Base-by-base conservation (phyloP, 2,888 invertebrate genomes). In the Nemapogon koenigi region DNA sequence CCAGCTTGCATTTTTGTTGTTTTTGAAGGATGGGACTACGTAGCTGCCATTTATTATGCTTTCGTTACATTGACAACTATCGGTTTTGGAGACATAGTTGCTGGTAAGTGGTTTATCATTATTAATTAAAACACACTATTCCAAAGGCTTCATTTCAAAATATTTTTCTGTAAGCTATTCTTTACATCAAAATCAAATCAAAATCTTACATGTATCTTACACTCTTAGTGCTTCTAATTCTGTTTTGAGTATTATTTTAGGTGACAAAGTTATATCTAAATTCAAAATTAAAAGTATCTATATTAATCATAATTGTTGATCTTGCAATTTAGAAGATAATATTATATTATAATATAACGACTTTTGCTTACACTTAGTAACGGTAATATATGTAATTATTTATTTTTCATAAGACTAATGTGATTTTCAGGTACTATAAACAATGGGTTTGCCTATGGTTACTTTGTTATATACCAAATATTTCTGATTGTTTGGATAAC, bases 61-160 rank as follows among this genome's bases (percentile, higher is more conserved):
- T 94, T 91, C 57, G 91, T 93, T 10, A 91, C 92, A 0, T 81
- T 91, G 8, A 90, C 92, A 2, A 93, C 93, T 3, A 94, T 95
- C 46, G 94, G 94, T 26, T 95, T 94, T 62, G 95, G 95, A n/a
- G 95, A 95, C 63, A 86, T 86, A 55, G 94, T 95, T 18, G 93
- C 94, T 63, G 91, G 91, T 90, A 69, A 53, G 49, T 17, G 15
- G 13, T 7, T 31, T 18, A 19, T 10, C 22, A 28, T 27, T n/a
- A n/a, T n/a, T n/a, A n/a, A n/a, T n/a, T n/a, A n/a, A n/a, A n/a
- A n/a, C n/a, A n/a, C n/a, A n/a, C n/a, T n/a, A n/a, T n/a, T n/a
- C n/a, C n/a, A n/a, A n/a, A n/a, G n/a, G n/a, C n/a, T n/a, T n/a
- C n/a, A n/a, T n/a, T n/a, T n/a, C n/a, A n/a, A n/a, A n/a, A n/a